phyloP scores from a whole-genome alignment of 2,888 invertebrate species.

The Anticlea derivata region DNA sequence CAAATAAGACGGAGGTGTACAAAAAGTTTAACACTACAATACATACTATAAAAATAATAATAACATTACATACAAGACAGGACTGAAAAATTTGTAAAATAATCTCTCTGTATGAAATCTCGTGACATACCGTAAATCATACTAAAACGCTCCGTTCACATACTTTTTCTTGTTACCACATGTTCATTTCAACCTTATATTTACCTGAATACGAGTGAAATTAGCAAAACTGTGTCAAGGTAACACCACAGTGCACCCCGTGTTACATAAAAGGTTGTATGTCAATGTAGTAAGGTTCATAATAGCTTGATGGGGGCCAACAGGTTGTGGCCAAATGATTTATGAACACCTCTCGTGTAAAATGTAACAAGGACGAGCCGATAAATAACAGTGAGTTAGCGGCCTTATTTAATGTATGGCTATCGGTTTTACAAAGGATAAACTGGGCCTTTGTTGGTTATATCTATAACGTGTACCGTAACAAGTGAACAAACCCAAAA shows the following conservation, averaged over 20 bases:
- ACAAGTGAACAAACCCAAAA: no score
- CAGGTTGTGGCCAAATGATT: constrained; percentile 28
- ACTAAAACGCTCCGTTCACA: background rate
- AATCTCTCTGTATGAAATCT: constrained; percentile 18
- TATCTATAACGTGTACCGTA: no score
- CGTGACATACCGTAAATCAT: constrained; percentile 17
- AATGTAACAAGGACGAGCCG: constrained; percentile 14
- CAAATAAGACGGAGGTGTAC: no score
- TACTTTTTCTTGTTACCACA: no score
- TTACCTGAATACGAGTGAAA: background rate
- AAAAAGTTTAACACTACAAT: no score
- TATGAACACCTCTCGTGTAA: constrained; percentile 18
- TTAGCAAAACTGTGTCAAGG: background rate
- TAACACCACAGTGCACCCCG: no score
- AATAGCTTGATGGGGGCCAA: constrained; percentile 2
- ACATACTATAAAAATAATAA: no score
- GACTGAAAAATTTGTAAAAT: constrained; percentile 22
- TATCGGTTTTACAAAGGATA: no score
- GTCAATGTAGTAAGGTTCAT: constrained; percentile 5
- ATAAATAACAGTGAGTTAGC: constrained; percentile 15
- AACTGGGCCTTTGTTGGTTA: no score
- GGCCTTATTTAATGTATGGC: no score
- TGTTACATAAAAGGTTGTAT: background rate
- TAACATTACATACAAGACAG: no score
- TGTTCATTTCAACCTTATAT: constrained; percentile 8